Percentiles rank a stretch among this genome's conserved stretches.
Evolutionary conservation across 1,140 invertebrate species (phyloP).

Genomic region (Anadara kagoshimensis): DNA sequence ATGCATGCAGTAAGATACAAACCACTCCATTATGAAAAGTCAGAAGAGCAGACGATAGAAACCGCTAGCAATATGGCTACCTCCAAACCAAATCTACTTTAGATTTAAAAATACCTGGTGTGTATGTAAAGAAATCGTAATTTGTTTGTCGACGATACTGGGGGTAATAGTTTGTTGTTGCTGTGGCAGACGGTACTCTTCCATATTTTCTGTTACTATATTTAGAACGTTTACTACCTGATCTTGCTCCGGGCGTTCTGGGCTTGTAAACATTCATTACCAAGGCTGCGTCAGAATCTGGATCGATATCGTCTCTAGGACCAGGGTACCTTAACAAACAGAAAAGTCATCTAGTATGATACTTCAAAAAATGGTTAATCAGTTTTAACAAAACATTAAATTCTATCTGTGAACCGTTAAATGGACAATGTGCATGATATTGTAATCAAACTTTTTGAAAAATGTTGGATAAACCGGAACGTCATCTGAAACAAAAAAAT

Average conservation of each 20-base stretch:
- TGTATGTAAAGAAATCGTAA: background rate
- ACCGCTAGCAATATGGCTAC: too few species aligned
- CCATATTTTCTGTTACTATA: constrained; percentile 9
- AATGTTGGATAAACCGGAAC: too few species aligned
- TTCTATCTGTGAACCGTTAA: background rate
- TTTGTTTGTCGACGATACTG: too few species aligned
- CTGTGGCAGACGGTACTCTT: constrained; percentile 28
- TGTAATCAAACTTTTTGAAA: background rate
- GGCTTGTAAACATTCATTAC: constrained; percentile 47
- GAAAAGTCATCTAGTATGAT: background rate
- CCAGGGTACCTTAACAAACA: constrained; percentile 42
- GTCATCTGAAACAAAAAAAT: too few species aligned
- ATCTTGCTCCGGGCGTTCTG: constrained; percentile 9
- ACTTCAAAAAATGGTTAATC: background rate
- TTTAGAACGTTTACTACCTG: constrained; percentile 30
- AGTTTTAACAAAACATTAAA: background rate
- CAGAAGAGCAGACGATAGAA: too few species aligned
- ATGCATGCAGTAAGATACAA: too few species aligned
- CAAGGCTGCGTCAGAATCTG: constrained; percentile 30
- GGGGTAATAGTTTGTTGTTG: constrained; percentile 23
- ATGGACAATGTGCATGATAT: background rate
- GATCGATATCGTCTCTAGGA: constrained; percentile 36
- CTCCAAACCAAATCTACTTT: too few species aligned
- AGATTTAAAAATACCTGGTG: background rate
- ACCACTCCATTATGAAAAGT: too few species aligned